Base-by-base conservation (phyloP, 1,140 invertebrate genomes). In the Micrasema longulum region DNA sequence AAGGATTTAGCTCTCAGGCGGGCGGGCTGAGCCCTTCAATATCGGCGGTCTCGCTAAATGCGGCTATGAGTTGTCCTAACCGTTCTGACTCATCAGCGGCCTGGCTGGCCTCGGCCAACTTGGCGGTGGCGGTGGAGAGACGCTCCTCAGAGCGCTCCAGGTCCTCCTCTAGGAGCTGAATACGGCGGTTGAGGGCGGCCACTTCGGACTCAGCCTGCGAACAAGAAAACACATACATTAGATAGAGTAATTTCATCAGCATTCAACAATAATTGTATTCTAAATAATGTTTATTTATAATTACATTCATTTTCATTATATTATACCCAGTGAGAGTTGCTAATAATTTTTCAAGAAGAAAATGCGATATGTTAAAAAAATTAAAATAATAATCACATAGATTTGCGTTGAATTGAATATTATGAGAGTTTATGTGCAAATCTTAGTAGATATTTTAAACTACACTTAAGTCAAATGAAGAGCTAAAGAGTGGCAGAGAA, bases 41-140 rank as follows among this genome's bases (percentile, higher is more conserved):
- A 1, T 52, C 45, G 26, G 26, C 22, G 16, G 64, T 50, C 31
- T 50, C 22, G 31, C 20, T 50, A 38, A 38, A 53, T 16, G 64
- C 64, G 14, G 45, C 60, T 47, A 64, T 64, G 41, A 45, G 43
- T 18, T 53, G 60, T 45, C 50, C 90, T 89, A 91, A 99, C 98
- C 98, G 96, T 94, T 99, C 97, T 82, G 96, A 98, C 88, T 99
- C 98, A 91, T 99, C 98, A 80, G 97, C 97, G 79, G 97, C 95
- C 86, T 98, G 96, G 76, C 97, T 98, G 78, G 98, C 98, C 89
- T 99, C 97, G 76, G 98, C 96, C 82, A 99, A 88, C 88, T 99
- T 99, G 81, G 93, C 91, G 79, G 97, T 97, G 83, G 97, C 97
- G 76, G 95, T 96, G 80, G 95, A 94, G 78, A 99, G 89, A 86